Base-by-base conservation (phyloP, 1,140 invertebrate genomes). In the Heliothis subflexa region DNA sequence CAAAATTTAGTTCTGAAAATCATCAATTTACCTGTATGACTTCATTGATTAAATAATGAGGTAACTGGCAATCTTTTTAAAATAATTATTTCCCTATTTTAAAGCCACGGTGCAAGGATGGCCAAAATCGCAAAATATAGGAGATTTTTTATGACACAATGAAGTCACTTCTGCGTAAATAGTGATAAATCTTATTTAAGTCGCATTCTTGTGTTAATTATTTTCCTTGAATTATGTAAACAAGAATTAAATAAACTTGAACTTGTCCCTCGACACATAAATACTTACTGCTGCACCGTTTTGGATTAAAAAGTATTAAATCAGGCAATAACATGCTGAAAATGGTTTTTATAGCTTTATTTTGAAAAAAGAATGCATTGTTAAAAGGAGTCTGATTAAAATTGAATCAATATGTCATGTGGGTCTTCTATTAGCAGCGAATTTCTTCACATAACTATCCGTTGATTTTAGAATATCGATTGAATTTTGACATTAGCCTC, bases 211-310 rank as follows among this genome's bases (percentile, higher is more conserved):
- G 57, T 59, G 1, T 9, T 61, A 28, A 61, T 61, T 61, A 61
- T 33, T 61, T 61, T 61, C 57, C 57, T 61, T 28, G 25, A 61
- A 33, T 25, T 61, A 14, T 61, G 57, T 61, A 33, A 61, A 61
- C 12, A 40, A 0, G 13, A 61, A 7, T 33, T 14, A 33, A 1
- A 0, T 40, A 5, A 61, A n/a, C 25, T 61, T 61, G 57, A 61
- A 61, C 28, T 33, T 61, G 25, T 61, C 13, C 33, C 3, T 33
- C 57, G n/a, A 61, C 13, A 33, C 7, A 13, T n/a, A 55, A 55
- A 55, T 4, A 3, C 33, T 33, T 7, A 5, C 7, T 33, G 33
- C 33, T 33, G 33, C 3, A 33, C 33, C 33, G n/a, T n/a, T 33
- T 33, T 33, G 33, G 33, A 33, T 33, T 33, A 7, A 33, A 33